Evolutionary conservation across 2,888 invertebrate genomes (phyloP).

Genomic region (Prosapia bicincta): DNA sequence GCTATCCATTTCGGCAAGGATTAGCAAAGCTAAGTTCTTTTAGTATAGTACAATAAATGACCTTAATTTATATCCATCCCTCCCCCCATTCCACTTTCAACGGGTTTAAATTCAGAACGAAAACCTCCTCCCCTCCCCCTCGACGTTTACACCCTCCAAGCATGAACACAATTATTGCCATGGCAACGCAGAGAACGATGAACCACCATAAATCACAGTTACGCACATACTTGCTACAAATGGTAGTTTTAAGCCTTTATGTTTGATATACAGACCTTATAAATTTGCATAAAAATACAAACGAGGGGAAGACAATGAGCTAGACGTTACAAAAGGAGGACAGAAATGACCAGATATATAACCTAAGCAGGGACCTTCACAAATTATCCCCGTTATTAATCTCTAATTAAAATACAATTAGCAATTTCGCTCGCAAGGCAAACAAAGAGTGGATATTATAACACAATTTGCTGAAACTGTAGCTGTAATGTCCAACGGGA

Average conservation of each 20-base stretch:
- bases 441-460: background rate
- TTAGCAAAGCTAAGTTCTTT: background rate
- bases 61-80: conserved; percentile 9
- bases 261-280: conserved; percentile 9
- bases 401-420: conserved; percentile 2
- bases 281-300: conserved; percentile 8
- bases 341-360: background rate
- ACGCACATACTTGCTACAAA: background rate
- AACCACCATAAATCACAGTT: conserved; percentile 19
- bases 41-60: conserved; percentile 8
- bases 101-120: background rate
- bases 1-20: background rate
- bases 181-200: conserved; percentile 20
- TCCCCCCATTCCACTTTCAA: background rate
- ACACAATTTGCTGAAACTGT: background rate
- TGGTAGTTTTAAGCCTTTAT: background rate
- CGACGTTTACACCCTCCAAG: conserved; percentile 3
- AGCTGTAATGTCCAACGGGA: too few species aligned
- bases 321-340: background rate
- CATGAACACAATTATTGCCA: conserved; percentile 17
- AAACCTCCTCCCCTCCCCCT: background rate
- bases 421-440: background rate
- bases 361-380: background rate
- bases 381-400: background rate
- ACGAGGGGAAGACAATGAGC: background rate